Base-by-base conservation (phyloP, 2,888 invertebrate species). In the Leptura quadrifasciata region DNA sequence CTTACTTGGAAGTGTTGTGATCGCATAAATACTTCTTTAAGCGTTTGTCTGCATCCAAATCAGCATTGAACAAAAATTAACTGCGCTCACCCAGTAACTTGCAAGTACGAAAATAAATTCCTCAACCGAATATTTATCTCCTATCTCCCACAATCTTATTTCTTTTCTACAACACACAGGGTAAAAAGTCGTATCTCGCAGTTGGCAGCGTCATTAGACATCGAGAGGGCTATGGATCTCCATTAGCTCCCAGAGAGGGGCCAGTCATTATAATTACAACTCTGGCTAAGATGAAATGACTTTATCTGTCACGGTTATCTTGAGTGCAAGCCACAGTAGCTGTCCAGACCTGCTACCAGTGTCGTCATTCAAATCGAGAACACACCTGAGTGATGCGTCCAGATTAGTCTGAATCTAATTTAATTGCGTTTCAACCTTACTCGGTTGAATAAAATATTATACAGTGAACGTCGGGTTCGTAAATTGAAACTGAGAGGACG, bases 241-340 rank as follows among this genome's bases (percentile, higher is more conserved):
- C 82, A 84, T 84, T 84, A 84, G 80, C 78, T 81, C 80, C 55
- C 81, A 47, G 67, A 76, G 82, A 81, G 83, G 77, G 80, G 81
- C 81, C 83, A 80, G 82, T 82, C 83, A 81, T 85, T 84, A 84
- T 85, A 83, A 84, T 85, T 83, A 83, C 81, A 82, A 80, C 78
- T 79, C 79, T 80, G 78, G 80, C 75, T 76, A 81, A 82, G 80
- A 80, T 79, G 79, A 81, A 84, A 85, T 82, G 83, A 82, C 84
- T 83, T 81, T 84, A 84, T 85, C 85, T 78, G 73, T 75, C 74
- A 77, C 78, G 70, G 72, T 75, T 78, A 80, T 80, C 80, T 76
- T 70, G 61, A 39, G 61, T 68, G 68, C 74, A 55, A 57, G 76
- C 65, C 63, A 76, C 77, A 58, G 79, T 77, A 77, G 77, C 76